Evolutionary conservation across 2,888 invertebrate species (phyloP).

Genomic region (Drosophila acutilabella): DNA sequence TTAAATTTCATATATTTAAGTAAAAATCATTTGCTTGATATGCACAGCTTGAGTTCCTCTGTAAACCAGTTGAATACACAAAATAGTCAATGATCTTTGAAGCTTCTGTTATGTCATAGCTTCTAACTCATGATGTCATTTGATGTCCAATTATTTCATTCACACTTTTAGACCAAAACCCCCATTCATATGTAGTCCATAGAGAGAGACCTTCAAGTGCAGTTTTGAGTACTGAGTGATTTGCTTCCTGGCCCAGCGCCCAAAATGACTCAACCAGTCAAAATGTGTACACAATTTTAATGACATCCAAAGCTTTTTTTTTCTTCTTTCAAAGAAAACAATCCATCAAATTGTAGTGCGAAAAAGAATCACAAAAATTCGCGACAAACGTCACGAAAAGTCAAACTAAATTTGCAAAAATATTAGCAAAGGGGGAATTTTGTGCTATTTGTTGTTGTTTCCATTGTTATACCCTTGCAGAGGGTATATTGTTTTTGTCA

Average conservation of each 20-base stretch:
- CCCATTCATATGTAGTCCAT: slow-evolving; percentile 32
- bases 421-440: slow-evolving; percentile 19
- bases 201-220: slow-evolving; percentile 11
- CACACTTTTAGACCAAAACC: slow-evolving; percentile 15
- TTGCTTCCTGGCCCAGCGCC: slow-evolving; percentile 55
- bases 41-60: slow-evolving; percentile 20
- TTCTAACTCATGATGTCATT: slow-evolving; percentile 37
- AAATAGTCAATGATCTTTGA: slow-evolving; percentile 36
- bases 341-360: slow-evolving; percentile 50
- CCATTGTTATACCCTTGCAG: too few species aligned
- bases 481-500: too few species aligned
- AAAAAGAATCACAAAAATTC: slow-evolving; percentile 13
- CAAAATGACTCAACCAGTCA: slow-evolving; percentile 47
- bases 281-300: slow-evolving; percentile 53
- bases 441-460: not conserved
- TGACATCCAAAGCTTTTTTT: slow-evolving; percentile 28
- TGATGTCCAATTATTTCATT: slow-evolving; percentile 9
- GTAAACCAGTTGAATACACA: slow-evolving; percentile 28
- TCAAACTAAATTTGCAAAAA: slow-evolving; percentile 23
- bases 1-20: too few species aligned
- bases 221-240: slow-evolving; percentile 23
- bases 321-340: slow-evolving; percentile 25
- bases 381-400: slow-evolving; percentile 70
- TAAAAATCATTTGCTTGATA: not conserved
- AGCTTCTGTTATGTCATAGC: slow-evolving; percentile 23